Base-by-base conservation (phyloP, 2,113 vertebrate genomes). In the Microcebus jonahi region DNA sequence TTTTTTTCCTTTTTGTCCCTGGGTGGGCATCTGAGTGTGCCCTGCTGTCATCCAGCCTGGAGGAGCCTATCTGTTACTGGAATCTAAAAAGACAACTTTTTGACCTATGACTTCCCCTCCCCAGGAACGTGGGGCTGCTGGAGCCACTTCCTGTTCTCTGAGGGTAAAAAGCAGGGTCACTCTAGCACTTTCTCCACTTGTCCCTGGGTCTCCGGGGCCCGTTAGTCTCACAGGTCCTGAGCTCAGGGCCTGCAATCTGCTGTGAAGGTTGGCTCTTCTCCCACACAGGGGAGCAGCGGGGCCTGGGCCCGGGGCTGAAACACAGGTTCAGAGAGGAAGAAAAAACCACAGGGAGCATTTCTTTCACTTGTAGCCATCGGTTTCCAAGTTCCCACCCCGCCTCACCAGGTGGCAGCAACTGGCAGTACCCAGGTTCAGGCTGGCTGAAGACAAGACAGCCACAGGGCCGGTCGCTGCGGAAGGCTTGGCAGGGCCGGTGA, bases 351-450 rank as follows among this genome's bases (percentile, higher is more conserved):
- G 53, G 71, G 53, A 42, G 27, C 29, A 7, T 63, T 55, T 65
- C 45, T 61, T 83, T 82, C 77, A 39, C 80, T 57, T 3, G 5
- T 61, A 63, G 57, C 18, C 45, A 2, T 5, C 53, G 48, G 59
- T 90, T 55, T 73, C 25, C 85, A 39, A 65, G 82, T 71, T 91
- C 67, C 70, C 93, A 61, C 15, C 27, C 67, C 45, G 97, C 23
- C 97, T 98, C 55, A 98, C 97, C 95, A 75, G 97, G 97, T 53
- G 94, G 97, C 83, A 92, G 97, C 42, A 90, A 10, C 90, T 98
- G 97, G 85, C 98, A 98, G 88, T 97, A 96, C 23, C 85, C 84
- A 0, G 70, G 29, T 18, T 57, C 95, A 2, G 59, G 3, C 7
- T 73, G 53, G 6, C 59, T 20, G 65, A 98, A 80, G 48, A 95